phyloP scores from a whole-genome alignment of 1,140 invertebrate species.

The Rhynchophorus ferrugineus region DNA sequence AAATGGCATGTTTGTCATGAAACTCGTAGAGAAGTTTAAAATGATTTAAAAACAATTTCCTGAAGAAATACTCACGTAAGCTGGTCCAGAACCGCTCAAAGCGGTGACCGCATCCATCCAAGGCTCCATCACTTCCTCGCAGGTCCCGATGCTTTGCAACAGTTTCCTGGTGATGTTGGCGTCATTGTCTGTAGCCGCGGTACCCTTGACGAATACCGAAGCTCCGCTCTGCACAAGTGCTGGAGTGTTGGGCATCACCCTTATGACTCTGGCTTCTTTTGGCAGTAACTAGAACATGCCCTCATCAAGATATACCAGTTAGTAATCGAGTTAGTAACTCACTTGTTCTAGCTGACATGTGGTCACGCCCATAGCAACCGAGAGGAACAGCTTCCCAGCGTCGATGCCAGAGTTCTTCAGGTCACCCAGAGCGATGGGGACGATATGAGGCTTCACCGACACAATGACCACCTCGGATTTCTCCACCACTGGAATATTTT shows the following conservation, averaged over 20 bases:
- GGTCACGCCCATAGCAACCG: constrained; percentile 88
- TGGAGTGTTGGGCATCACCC: constrained; percentile 95
- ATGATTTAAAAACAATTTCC: no score
- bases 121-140: constrained; percentile 79
- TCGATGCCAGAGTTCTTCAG: constrained; percentile 45
- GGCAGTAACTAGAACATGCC: constrained; percentile 58
- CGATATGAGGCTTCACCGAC: constrained; percentile 85
- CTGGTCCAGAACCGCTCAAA: constrained; percentile 89
- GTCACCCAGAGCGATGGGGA: constrained; percentile 69
- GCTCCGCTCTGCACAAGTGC: constrained; percentile 77
- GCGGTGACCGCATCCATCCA: constrained; percentile 88
- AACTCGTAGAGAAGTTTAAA: no score
- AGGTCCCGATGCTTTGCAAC: constrained; percentile 78
- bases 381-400: constrained; percentile 71
- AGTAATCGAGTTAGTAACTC: no score
- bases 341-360: constrained; percentile 75
- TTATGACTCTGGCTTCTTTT: constrained; percentile 61
- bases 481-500: constrained; percentile 74
- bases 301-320: background rate
- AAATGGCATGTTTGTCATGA: no score
- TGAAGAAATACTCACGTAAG: constrained; percentile 78
- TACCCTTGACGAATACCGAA: constrained; percentile 69
- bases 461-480: constrained; percentile 79
- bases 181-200: constrained; percentile 60
- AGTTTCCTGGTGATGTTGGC: constrained; percentile 58